Conservation (phyloP, 2,113 vertebrate genomes). For the Pterocles gutturalis region DNA sequence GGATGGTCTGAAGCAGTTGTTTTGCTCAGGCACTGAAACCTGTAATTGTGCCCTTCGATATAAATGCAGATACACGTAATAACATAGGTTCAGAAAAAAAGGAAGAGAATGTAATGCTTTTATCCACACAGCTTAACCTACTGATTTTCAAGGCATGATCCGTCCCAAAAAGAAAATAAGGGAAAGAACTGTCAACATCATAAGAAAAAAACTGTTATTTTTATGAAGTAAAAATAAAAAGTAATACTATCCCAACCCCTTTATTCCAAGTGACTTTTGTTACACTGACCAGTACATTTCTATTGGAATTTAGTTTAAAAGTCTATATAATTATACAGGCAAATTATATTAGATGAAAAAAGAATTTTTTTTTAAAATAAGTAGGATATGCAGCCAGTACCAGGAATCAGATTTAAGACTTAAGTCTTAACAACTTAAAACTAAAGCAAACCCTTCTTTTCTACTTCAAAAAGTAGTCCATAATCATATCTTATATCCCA, state of each 20-base stretch:
- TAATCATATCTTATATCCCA: background rate
- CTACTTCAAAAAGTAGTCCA: background rate
- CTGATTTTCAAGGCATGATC: background rate
- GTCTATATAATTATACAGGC: background rate
- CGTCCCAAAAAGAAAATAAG: background rate
- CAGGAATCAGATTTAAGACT: background rate
- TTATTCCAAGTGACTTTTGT: background rate
- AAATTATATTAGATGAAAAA: background rate
- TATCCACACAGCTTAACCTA: background rate
- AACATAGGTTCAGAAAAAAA: background rate
- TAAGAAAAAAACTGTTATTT: background rate
- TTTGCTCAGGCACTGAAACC: background rate
- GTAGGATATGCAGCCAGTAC: background rate
- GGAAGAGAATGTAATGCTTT: background rate
- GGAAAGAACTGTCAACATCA: background rate
- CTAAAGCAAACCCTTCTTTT: background rate
- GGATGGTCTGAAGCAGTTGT: background rate
- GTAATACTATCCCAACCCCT: background rate
- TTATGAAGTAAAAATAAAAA: background rate
- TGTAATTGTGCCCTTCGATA: background rate
- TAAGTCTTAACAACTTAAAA: background rate
- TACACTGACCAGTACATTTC: background rate
- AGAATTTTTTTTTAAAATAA: too few species aligned
- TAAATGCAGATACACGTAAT: background rate
- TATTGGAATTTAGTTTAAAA: background rate